phyloP scores from a whole-genome alignment of 2,888 invertebrate genomes.

The Megamerina dolium region DNA sequence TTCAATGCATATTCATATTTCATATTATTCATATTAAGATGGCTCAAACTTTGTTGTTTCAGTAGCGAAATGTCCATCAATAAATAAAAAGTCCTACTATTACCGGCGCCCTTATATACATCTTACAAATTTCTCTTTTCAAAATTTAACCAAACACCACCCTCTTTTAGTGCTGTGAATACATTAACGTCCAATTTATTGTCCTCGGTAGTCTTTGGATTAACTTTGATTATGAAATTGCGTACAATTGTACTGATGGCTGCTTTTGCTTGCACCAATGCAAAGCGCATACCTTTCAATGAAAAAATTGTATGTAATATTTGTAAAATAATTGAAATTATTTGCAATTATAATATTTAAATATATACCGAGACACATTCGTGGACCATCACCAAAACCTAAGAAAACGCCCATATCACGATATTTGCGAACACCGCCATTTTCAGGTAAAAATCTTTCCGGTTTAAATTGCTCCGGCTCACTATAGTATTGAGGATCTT shows the following conservation, averaged over 20 bases:
- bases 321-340: background rate
- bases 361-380: slow-evolving; percentile 39
- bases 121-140: slow-evolving; percentile 17
- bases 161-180: slow-evolving; percentile 35
- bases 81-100: no score
- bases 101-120: no score
- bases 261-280: slow-evolving; percentile 35
- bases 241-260: slow-evolving; percentile 33
- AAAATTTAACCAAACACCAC: slow-evolving; percentile 43
- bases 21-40: no score
- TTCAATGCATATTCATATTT: no score
- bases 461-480: slow-evolving; percentile 40
- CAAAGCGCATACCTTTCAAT: slow-evolving; percentile 33
- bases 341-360: background rate
- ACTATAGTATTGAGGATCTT: slow-evolving; percentile 35
- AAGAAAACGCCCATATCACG: slow-evolving; percentile 41
- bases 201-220: slow-evolving; percentile 29
- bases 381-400: slow-evolving; percentile 47
- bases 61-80: no score
- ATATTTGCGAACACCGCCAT: slow-evolving; percentile 36
- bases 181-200: slow-evolving; percentile 32
- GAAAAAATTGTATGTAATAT: background rate
- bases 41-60: no score
- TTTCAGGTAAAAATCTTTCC: slow-evolving; percentile 37
- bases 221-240: slow-evolving; percentile 29